Base-by-base conservation (phyloP, 92 coral and sea anemone species). In the Parazoanthus darwini region DNA sequence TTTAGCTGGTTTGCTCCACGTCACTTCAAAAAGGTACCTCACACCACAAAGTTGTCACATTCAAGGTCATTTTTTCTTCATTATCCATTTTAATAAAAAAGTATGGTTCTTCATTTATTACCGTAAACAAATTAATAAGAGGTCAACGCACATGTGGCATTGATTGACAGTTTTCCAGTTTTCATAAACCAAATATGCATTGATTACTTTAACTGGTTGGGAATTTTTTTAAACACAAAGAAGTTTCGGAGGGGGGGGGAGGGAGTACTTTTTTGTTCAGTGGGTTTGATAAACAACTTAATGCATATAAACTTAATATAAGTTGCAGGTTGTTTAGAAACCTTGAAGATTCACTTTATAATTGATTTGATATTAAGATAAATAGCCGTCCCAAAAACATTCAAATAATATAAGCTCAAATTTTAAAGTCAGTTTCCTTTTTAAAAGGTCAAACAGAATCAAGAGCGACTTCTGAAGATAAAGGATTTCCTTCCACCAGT, bases 401-500 rank as follows among this genome's bases (percentile, higher is more conserved):
- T 4, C 13, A 11, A 56, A 56, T 29, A 29, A 29, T 29, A 29
- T 29, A 39, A 39, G 4, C 1, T 39, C 23, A 22, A 63, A 23
- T 16, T 5, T 1, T 63, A 18, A 63, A 20, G 70, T 20, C 25
- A 63, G 70, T 63, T 3, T 37, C 33, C 63, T 25, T 81, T 72
- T 63, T 54, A 74, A 63, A 43, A 96, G 99, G 98, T 95, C 22
- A 97, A 93, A 90, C 88, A 94, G 89, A 92, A 92, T 80, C 99
- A 97, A 86, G 99, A 97, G 65, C 91, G 89, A 68, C 85, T 94
- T 33, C 77, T 97, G 59, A 93, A 91, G 82, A 96, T 93, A 38
- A 90, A 92, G 81, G 98, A 97, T 85, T 97, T 97, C 85, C 93
- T 97, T 23, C 99, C 99, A 9, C 99, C 99, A 23, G 93, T 95